Evolutionary conservation across 2,888 invertebrate species (phyloP), one percentile per base, ranked within the genome.

Genomic region (Aphidoletes aphidimyza): DNA sequence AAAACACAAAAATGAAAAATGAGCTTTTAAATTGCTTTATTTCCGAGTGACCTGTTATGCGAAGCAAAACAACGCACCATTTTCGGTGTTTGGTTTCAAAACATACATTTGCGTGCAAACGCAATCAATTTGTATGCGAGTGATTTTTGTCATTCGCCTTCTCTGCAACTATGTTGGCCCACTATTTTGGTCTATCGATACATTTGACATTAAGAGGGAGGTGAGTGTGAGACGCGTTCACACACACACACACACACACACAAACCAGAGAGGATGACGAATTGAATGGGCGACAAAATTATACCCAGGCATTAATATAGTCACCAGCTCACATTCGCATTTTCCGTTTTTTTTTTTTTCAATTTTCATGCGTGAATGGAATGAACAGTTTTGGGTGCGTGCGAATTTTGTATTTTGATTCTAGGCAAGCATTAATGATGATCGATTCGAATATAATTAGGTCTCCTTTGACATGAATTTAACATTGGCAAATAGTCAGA

Each of bases 371-470:
- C 54, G 54, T 54, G 54, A 54, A 54, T 26, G 54, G 19, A n/a
- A 26, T 49, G 42, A 14, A 54, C 54, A 54, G n/a, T n/a, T n/a
- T 2, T 54, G 54, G 5, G 34, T 69, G 69, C 69, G 69, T 54
- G 54, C 54, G 9, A 54, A 54, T 14, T 9, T 14, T 54, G 54
- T 30, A 69, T 69, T 30, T 69, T 69, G 69, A 69, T 69, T 14
- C 30, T 2, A 17, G 69, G 34, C 17, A 17, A 69, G 14, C 69
- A 69, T 69, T 69, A 69, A 69, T 69, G 69, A 69, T 69, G 69
- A 69, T 69, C 69, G 69, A 69, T 69, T 69, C 17, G 69, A 69
- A 69, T 69, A 30, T 69, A 69, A 69, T 69, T 69, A 69, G 69
- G 69, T 30, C 69, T 69, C 69, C 2, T 69, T 69, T 69, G 69